Evolutionary conservation across 1,140 invertebrate genomes (phyloP), one percentile per base, ranked within the genome.

Genomic region (Megathymus violae): DNA sequence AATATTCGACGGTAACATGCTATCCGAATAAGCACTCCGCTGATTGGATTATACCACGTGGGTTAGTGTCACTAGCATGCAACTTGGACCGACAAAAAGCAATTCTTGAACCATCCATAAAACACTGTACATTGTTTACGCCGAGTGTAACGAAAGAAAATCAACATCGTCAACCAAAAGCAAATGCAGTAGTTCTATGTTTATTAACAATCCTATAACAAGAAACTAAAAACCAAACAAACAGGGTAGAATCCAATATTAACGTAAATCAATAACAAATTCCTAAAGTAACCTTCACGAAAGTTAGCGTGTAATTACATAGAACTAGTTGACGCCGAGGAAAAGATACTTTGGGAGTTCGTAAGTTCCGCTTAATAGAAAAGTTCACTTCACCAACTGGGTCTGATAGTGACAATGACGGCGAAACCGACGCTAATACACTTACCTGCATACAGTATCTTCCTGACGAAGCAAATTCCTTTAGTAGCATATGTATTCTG

Each of bases 351-450:
- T 68, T 67, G 62, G 56, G 72, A 67, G 67, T 74, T 50, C 44
- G 14, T 69, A 71, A 74, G 64, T 74, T 36, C 34, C 62, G 69
- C 62, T 70, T 78, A 73, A 80, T 75, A 76, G 74, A 76, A 80
- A 80, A 76, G 68, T 76, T 74, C 50, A 4, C 44, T 16, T 51
- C 6, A 54, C 27, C 41, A 36, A 34, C 14, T 27, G 40, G 69
- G 64, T 64, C 66, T 67, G 67, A 66, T 63, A 59, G 34, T 36
- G 34, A 1, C 10, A n/a, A 11, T 36, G 3, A 11, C 11, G 11
- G 11, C 1, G 27, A 3, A 36, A 36, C 11, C 34, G 34, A 11
- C 11, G 34, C 34, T 36, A 36, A 36, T 36, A 36, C 11, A 36
- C 34, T 36, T 4, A 22, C 5, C 2, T 11, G 11, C 9, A 11